Percentiles rank a stretch among this genome's conserved stretches.
Conservation (phyloP, 1,140 invertebrate species). For the Bradysia coprophila region DNA sequence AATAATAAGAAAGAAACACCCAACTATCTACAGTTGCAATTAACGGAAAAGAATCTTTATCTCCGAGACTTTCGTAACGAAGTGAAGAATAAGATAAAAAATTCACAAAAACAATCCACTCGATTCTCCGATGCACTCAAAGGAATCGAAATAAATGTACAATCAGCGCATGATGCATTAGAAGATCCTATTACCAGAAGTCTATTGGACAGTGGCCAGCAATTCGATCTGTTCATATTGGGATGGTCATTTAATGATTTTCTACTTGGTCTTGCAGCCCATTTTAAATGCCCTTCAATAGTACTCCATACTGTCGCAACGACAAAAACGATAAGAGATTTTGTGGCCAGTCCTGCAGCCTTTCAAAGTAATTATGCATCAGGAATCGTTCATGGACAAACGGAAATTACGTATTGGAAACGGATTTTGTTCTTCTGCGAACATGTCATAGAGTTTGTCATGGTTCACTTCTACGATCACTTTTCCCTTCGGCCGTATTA, state of each 20-base stretch:
- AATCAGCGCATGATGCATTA: too few relatives aligned
- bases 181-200: too few relatives aligned
- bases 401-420: not conserved
- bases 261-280: conserved; percentile 1
- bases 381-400: not conserved
- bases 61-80: too few relatives aligned
- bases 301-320: not conserved
- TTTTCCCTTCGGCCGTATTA: not conserved
- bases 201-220: too few relatives aligned
- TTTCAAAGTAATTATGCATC: not conserved
- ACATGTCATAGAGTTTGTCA: not conserved
- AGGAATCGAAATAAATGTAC: too few relatives aligned
- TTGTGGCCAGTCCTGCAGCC: not conserved
- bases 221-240: conserved; percentile 1
- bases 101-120: too few relatives aligned
- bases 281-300: not conserved
- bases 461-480: not conserved
- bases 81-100: too few relatives aligned
- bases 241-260: not conserved
- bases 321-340: not conserved
- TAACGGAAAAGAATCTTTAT: too few relatives aligned
- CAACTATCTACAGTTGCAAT: too few relatives aligned
- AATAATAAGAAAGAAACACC: too few relatives aligned
- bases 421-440: not conserved
- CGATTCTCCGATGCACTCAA: too few relatives aligned